Evolutionary conservation across 2,888 invertebrate species (phyloP).

Genomic region (Plebejus argus): DNA sequence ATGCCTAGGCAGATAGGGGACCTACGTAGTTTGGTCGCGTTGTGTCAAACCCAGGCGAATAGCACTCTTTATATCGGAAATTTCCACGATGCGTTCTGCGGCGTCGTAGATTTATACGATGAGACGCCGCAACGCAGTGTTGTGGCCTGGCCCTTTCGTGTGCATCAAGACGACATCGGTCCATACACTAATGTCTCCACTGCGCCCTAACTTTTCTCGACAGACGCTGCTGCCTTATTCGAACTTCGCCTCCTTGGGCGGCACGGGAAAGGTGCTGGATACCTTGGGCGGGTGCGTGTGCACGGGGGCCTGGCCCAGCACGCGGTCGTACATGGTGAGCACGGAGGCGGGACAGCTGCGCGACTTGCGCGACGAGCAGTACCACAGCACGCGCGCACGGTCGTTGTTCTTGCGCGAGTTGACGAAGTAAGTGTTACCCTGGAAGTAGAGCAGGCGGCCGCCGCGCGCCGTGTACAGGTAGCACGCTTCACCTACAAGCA

Average conservation of each 20-base stretch:
- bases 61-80: too few species aligned
- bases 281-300: slow-evolving; percentile 64
- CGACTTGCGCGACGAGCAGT: slow-evolving; percentile 63
- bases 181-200: not conserved
- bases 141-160: too few species aligned
- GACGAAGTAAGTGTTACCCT: slow-evolving; percentile 63
- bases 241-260: slow-evolving; percentile 1
- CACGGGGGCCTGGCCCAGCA: slow-evolving; percentile 55
- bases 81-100: too few species aligned
- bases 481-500: slow-evolving; percentile 51
- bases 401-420: slow-evolving; percentile 56
- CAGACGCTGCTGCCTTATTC: not conserved
- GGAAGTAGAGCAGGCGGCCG: slow-evolving; percentile 58
- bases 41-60: too few species aligned
- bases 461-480: slow-evolving; percentile 59
- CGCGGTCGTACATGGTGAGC: slow-evolving; percentile 55
- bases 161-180: not conserved
- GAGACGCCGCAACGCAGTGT: too few species aligned
- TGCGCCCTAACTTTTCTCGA: not conserved
- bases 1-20: too few species aligned
- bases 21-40: too few species aligned
- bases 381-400: slow-evolving; percentile 58
- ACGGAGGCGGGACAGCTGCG: slow-evolving; percentile 59
- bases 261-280: slow-evolving; percentile 42
- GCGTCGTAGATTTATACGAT: too few species aligned